A percentile compares a stretch with the other conserved stretches of the same genome.
Conservation (phyloP, 1,140 invertebrate species). For the Rhyacophila brunnea region DNA sequence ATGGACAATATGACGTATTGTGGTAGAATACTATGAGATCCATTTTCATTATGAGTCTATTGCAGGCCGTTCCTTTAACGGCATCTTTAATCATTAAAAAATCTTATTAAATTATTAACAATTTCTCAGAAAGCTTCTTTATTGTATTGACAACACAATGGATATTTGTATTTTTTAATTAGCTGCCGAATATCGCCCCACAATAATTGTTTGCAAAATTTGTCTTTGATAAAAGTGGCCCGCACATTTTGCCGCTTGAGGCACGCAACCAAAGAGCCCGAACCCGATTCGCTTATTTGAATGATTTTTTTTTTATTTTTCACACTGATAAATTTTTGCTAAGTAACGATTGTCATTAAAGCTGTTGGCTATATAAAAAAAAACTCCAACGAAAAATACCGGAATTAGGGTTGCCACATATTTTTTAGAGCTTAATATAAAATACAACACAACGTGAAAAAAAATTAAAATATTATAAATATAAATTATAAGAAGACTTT, state of each 20-base stretch:
- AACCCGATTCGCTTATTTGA: constrained; percentile 19
- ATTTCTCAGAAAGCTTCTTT: too few relatives aligned
- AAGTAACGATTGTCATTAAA: constrained; percentile 37
- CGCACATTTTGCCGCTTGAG: background rate
- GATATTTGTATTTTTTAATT: background rate
- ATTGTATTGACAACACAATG: too few relatives aligned
- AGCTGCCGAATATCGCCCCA: background rate
- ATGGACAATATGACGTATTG: too few relatives aligned
- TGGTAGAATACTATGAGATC: too few relatives aligned
- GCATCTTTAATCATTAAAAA: too few relatives aligned
- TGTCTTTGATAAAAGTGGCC: background rate
- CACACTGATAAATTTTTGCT: constrained; percentile 33
- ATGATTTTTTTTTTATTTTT: constrained; percentile 20
- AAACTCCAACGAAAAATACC: constrained; percentile 12
- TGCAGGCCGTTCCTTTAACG: too few relatives aligned
- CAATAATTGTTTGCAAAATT: background rate
- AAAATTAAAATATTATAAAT: too few relatives aligned
- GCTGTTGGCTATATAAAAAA: constrained; percentile 15
- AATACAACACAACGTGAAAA: too few relatives aligned
- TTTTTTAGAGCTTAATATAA: too few relatives aligned
- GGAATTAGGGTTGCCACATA: constrained; percentile 5
- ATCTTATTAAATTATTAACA: too few relatives aligned
- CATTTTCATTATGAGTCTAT: too few relatives aligned
- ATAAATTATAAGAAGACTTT: too few relatives aligned
- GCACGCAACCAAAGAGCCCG: constrained; percentile 3